phyloP scores from a whole-genome alignment of 2,113 vertebrate species.

The Struthio camelus region DNA sequence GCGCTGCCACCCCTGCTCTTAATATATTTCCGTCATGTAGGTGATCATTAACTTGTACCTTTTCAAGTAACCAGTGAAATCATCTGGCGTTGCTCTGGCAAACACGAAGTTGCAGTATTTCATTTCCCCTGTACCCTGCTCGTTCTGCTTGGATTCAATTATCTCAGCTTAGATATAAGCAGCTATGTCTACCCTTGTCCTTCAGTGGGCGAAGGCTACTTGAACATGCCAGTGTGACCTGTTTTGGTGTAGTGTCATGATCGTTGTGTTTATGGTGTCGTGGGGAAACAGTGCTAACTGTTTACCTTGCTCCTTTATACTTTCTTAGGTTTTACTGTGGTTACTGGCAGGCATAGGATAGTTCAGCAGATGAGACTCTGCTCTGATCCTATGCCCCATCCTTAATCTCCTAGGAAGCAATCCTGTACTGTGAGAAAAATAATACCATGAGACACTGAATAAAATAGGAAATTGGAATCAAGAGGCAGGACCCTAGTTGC shows the following conservation, averaged over 20 bases:
- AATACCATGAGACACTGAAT: background rate
- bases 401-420: background rate
- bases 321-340: background rate
- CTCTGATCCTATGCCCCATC: background rate
- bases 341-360: rapidly evolving
- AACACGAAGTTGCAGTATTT: rapidly evolving
- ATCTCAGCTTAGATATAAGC: background rate
- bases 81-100: background rate
- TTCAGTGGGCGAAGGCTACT: background rate
- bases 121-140: rapidly evolving
- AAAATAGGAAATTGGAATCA: background rate
- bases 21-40: background rate
- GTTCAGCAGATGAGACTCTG: background rate
- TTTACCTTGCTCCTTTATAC: background rate
- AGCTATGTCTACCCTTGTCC: rapidly evolving
- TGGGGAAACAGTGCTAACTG: background rate
- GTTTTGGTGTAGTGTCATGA: rapidly evolving
- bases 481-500: rapidly evolving
- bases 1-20: background rate
- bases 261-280: background rate
- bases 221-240: rapidly evolving
- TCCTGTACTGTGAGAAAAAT: background rate
- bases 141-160: background rate
- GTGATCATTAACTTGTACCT: background rate
- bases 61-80: background rate